Percentiles rank a stretch among this genome's conserved stretches.
These are phyloP conservation scores for Lasioglossum marginatum DNA, from an alignment of 2,888 invertebrate species.

Conservation along the genomic window DNA sequence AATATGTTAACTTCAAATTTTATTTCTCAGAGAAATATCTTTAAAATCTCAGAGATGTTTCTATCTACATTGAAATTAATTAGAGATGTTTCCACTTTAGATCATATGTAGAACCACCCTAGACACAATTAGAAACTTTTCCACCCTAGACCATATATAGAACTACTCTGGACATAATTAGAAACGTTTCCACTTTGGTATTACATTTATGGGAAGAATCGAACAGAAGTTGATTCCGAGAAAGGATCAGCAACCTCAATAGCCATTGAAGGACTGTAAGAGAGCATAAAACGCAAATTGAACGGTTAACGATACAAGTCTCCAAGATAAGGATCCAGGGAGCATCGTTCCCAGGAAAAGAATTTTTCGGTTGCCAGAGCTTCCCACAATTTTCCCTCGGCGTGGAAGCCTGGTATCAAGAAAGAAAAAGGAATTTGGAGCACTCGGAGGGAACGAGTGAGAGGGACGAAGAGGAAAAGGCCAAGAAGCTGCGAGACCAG, in stretches of 20 bases:
- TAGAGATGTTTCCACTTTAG: no score
- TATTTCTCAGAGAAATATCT: no score
- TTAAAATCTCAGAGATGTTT: no score
- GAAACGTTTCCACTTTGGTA: neutral
- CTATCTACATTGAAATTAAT: neutral
- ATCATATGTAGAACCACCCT: no score
- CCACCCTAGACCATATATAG: no score
- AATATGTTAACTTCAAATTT: no score
- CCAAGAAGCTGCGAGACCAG: slow-evolving; percentile 43
- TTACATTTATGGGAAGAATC: neutral
- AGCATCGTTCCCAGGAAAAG: slow-evolving; percentile 21
- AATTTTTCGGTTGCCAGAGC: slow-evolving; percentile 15
- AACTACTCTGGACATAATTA: neutral
- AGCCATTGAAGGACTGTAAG: no score
- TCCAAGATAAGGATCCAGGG: slow-evolving; percentile 9
- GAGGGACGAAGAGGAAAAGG: slow-evolving; percentile 3
- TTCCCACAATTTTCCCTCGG: slow-evolving; percentile 14
- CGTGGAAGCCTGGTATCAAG: neutral
- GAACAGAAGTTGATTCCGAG: neutral
- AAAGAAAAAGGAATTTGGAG: slow-evolving; percentile 28
- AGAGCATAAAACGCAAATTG: neutral
- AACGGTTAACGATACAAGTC: neutral
- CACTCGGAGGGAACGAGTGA: slow-evolving; percentile 22
- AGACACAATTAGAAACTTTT: neutral
- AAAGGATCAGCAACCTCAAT: neutral